Conservation (phyloP, 2,888 invertebrate genomes). For the Melipona beecheii region DNA sequence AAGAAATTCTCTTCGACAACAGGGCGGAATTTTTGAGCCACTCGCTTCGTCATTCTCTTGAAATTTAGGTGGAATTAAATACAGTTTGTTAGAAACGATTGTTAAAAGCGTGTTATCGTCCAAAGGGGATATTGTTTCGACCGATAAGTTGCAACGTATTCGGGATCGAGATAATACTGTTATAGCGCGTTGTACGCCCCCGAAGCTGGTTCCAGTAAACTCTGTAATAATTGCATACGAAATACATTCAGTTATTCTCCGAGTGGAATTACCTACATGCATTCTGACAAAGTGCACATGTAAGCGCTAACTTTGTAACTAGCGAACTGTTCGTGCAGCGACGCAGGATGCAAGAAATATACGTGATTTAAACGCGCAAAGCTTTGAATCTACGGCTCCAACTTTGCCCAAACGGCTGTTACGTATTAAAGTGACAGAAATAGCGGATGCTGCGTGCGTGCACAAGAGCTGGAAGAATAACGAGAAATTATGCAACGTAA, state of each 20-base stretch:
- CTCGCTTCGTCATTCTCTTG: no score
- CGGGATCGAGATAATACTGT: neutral
- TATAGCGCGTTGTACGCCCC: neutral
- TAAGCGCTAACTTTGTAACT: constrained; percentile 10
- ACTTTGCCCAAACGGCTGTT: neutral
- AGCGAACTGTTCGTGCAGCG: constrained; percentile 4
- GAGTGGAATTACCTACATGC: constrained; percentile 17
- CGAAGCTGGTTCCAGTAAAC: constrained; percentile 1
- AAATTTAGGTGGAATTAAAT: neutral
- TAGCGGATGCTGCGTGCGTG: no score
- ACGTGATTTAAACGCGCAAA: neutral
- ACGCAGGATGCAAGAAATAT: constrained; percentile 1
- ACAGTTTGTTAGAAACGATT: neutral
- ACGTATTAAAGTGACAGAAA: neutral
- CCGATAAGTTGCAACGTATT: neutral
- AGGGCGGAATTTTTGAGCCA: no score
- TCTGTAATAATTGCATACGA: constrained; percentile 19
- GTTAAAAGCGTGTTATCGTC: neutral
- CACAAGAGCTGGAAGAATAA: neutral
- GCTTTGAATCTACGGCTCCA: neutral
- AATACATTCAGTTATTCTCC: constrained; percentile 18
- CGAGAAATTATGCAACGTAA: neutral
- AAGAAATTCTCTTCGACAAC: no score
- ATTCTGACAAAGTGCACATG: constrained; percentile 12
- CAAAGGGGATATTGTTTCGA: neutral